Base-by-base conservation (phyloP, 1,140 invertebrate genomes). In the Gerris buenoi region DNA sequence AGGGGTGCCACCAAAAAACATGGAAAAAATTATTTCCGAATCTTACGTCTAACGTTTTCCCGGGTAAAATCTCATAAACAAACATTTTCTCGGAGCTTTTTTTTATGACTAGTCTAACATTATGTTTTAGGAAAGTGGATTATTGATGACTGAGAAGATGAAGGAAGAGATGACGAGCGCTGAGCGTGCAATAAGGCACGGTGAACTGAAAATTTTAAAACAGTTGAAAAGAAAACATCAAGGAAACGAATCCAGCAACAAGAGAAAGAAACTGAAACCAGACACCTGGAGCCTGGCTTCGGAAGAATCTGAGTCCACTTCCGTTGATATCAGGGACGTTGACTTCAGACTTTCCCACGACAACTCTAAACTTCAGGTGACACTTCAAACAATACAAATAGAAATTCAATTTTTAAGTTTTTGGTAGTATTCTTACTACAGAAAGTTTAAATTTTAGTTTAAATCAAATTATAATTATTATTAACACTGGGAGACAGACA, bases 281-380 rank as follows among this genome's bases (percentile, higher is more conserved):
- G 78, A 82, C 70, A 76, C 74, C 18, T 82, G 79, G 62, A 75
- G 79, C 66, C 72, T 78, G 33, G 78, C 79, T 22, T 79, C 84
- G 28, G 76, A 80, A 1, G 84, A 86, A 29, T 77, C 83, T 2
- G 80, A 83, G 46, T 79, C 84, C 13, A 81, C 84, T 64, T 80
- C 88, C 23, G 33, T 46, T 46, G 91, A 97, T 76, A 89, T 97
- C 33, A 86, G 90, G 71, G 93, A 97, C 76, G 84, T 98, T n/a
- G 93, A 97, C 76, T 93, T 93, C 78, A 80, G 90, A 28, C 80
- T 95, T 74, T 86, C 79, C 46, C 85, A 90, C 74, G 86, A 90
- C 76, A 78, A 81, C 1, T 79, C 75, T n/a, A 82, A 89, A 76
- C 81, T 91, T 60, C 78, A 81, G 66, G 79, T 81, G 74, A 68